Evolutionary conservation across 1,140 invertebrate genomes (phyloP), one percentile per base, ranked within the genome.

Genomic region (Drosophila fuyamai): DNA sequence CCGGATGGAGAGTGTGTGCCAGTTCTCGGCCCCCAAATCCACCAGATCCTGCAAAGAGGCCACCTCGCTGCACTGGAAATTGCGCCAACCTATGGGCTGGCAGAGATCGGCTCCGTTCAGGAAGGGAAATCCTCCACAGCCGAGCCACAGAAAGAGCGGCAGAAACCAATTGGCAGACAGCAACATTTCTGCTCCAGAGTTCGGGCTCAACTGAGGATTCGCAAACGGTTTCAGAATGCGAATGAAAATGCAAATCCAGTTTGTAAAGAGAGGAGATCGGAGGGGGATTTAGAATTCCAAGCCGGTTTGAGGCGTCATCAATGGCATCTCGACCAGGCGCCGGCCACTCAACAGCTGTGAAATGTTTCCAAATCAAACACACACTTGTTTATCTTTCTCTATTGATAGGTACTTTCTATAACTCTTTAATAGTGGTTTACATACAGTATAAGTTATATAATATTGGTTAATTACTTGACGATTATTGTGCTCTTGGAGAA

Each of bases 351-450:
- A 36, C 73, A 67, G 73, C 73, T 76, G 72, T 53, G 59, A 68
- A 59, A 47, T 29, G 58, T 32, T 32, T 32, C 29, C 43, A 71
- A 71, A 46, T 47, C 36, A 71, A 71, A 72, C 71, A 74, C 32
- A 50, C 12, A 13, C 13, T 51, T 50, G 68, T 71, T 62, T 55
- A 75, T 63, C 32, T 53, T 75, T 74, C 68, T 73, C 70, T 73
- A 73, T 73, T 27, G 70, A 56, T 65, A 63, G 71, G 16, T 76
- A 76, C 62, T 75, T 50, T 85, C 79, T 85, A 82, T 77, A 86
- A 81, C 74, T 77, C 63, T 88, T 86, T 83, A 86, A 79, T 86
- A 79, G 76, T 76, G 79, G 75, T 82, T 88, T 82, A 72, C 72
- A 81, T 72, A 72, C 51, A 76, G 56, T 62, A 76, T 57, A 71